Evolutionary conservation across 2,797 vertebrate species (phyloP).

Genomic region (Cossypha polioptera): DNA sequence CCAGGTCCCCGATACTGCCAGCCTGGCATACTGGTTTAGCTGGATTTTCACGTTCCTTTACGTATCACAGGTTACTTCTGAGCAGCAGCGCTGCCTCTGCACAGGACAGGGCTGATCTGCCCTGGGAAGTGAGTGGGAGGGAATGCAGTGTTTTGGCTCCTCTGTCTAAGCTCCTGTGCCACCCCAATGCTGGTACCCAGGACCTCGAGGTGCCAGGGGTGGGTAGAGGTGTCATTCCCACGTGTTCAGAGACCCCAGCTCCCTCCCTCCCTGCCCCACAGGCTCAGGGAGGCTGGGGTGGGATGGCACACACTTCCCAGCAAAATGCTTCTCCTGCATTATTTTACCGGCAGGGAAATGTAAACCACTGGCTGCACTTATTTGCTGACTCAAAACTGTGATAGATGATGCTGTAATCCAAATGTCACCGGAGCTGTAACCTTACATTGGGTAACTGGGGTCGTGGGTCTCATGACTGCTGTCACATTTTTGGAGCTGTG

Average conservation of each 20-base stretch:
- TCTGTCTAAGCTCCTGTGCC: background rate
- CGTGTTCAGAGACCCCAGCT: rapidly evolving
- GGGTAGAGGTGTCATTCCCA: rapidly evolving
- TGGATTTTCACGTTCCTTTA: background rate
- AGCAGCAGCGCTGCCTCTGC: background rate
- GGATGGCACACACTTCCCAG: rapidly evolving
- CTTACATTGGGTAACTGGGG: background rate
- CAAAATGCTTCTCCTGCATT: background rate
- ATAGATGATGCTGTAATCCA: background rate
- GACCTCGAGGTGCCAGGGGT: background rate
- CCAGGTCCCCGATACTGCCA: background rate
- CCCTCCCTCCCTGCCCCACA: background rate
- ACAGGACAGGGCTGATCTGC: background rate
- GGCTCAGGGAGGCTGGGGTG: background rate
- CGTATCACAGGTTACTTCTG: rapidly evolving
- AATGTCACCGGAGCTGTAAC: constrained; percentile 2
- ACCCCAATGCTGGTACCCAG: rapidly evolving
- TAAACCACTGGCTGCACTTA: background rate
- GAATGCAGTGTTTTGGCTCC: background rate
- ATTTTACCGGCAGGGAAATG: background rate
- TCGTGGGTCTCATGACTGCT: background rate
- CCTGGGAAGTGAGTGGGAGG: constrained; percentile 43
- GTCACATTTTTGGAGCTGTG: constrained; percentile 40
- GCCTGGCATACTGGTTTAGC: background rate
- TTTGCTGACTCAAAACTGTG: background rate